phyloP scores from a whole-genome alignment of 2,113 vertebrate genomes.

The Chionodraco myersi region DNA sequence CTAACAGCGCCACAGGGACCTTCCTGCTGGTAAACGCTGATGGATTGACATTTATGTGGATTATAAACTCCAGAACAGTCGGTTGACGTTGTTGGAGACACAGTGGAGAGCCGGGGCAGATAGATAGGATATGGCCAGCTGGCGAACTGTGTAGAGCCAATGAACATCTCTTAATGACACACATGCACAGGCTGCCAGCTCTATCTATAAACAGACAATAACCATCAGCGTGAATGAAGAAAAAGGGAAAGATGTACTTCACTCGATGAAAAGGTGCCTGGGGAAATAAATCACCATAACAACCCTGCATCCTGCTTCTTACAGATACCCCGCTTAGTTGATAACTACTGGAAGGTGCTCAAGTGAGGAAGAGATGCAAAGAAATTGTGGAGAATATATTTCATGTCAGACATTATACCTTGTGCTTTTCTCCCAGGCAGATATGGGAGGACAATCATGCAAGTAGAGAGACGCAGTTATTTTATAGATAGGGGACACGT shows the following conservation, averaged over 20 bases:
- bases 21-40: constrained; percentile 43
- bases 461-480: background rate
- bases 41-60: constrained; percentile 45
- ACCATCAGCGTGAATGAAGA: constrained; percentile 26
- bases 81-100: constrained; percentile 12
- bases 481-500: background rate
- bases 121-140: constrained; percentile 43
- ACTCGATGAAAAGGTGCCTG: constrained; percentile 13
- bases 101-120: constrained; percentile 1
- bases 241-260: constrained; percentile 24
- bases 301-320: constrained; percentile 7
- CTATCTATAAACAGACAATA: constrained; percentile 59
- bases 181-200: constrained; percentile 31
- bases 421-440: background rate
- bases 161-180: constrained; percentile 50
- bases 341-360: constrained; percentile 19
- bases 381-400: background rate
- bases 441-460: constrained; percentile 4
- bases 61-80: constrained; percentile 42
- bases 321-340: background rate
- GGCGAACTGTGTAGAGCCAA: constrained; percentile 21
- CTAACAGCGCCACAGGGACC: constrained; percentile 47
- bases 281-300: constrained; percentile 33
- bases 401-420: background rate
- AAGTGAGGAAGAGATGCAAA: constrained; percentile 1